Evolutionary conservation across 2,113 vertebrate genomes (phyloP).

Genomic region (Spea bombifrons): DNA sequence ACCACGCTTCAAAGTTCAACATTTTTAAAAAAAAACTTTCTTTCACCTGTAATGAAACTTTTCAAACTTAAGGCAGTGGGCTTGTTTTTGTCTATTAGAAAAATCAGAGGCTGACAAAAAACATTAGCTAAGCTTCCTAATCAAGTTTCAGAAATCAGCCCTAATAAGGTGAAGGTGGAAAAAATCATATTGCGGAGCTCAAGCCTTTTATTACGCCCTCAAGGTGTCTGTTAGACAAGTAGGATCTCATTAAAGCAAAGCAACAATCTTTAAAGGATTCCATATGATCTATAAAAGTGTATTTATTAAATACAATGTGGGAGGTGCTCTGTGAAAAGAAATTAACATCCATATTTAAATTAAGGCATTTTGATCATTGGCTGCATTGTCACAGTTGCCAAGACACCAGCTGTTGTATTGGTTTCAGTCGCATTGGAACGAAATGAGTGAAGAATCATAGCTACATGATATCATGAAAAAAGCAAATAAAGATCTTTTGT

Average conservation of each 20-base stretch:
- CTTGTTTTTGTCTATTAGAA: too few species aligned
- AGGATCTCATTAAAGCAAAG: slow-evolving; percentile 6
- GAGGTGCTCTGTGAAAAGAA: neutral
- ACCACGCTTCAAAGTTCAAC: too few species aligned
- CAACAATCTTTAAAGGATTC: neutral
- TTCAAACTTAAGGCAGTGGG: too few species aligned
- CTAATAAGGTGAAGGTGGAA: neutral
- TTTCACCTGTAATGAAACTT: too few species aligned
- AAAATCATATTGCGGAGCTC: slow-evolving; percentile 10
- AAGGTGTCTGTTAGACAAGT: slow-evolving; percentile 20
- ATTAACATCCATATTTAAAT: slow-evolving; percentile 20
- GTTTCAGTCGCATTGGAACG: neutral
- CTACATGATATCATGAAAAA: slow-evolving; percentile 25
- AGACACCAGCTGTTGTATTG: slow-evolving; percentile 25
- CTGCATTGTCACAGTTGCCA: slow-evolving; percentile 1
- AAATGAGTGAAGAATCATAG: slow-evolving; percentile 17
- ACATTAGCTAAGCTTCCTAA: neutral
- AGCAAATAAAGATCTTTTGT: slow-evolving; percentile 5
- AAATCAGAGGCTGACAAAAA: neutral
- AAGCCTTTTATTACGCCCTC: slow-evolving; percentile 30
- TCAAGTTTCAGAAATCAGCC: slow-evolving; percentile 3
- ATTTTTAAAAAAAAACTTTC: too few species aligned
- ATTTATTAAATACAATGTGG: slow-evolving; percentile 13
- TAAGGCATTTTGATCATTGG: slow-evolving; percentile 16
- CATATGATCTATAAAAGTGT: neutral